These are phyloP conservation scores for Gyps fulvus DNA, from an alignment of 2,113 vertebrate genomes.

Conservation along the genomic window DNA sequence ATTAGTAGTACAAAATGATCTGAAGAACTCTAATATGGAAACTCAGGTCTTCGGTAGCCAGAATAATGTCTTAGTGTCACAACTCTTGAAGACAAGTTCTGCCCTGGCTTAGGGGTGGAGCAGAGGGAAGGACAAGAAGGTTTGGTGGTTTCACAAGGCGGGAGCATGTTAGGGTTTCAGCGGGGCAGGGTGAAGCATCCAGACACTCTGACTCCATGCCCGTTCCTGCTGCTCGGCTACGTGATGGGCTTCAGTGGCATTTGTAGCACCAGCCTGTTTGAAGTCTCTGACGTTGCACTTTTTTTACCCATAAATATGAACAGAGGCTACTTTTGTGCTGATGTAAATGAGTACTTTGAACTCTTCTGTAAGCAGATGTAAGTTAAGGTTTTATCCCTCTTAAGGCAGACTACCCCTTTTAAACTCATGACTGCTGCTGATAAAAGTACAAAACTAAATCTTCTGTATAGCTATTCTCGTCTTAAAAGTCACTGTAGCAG, in stretches of 20 bases:
- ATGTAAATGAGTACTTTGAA: background rate
- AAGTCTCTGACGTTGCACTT: background rate
- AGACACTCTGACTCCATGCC: background rate
- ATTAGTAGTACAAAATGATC: background rate
- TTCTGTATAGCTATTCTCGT: background rate
- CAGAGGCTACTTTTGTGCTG: background rate
- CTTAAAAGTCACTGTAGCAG: background rate
- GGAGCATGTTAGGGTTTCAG: background rate
- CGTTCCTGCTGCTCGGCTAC: background rate
- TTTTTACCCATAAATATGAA: background rate
- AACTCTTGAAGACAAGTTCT: background rate
- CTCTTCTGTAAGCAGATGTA: background rate
- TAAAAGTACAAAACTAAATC: background rate
- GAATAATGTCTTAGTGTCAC: background rate
- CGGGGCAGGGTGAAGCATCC: accelerated
- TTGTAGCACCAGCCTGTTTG: background rate
- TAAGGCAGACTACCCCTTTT: too few relatives aligned
- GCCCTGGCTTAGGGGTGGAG: background rate
- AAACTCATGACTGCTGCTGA: background rate
- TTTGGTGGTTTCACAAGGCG: background rate
- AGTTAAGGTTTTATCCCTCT: background rate
- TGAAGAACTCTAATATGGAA: background rate
- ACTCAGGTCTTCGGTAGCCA: background rate
- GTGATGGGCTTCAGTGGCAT: background rate
- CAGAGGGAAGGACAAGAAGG: background rate